A percentile compares a stretch with the other conserved stretches of the same genome.
These are phyloP conservation scores for Gobio occitaniae DNA, from an alignment of 2,797 vertebrate genomes.

Conservation along the genomic window DNA sequence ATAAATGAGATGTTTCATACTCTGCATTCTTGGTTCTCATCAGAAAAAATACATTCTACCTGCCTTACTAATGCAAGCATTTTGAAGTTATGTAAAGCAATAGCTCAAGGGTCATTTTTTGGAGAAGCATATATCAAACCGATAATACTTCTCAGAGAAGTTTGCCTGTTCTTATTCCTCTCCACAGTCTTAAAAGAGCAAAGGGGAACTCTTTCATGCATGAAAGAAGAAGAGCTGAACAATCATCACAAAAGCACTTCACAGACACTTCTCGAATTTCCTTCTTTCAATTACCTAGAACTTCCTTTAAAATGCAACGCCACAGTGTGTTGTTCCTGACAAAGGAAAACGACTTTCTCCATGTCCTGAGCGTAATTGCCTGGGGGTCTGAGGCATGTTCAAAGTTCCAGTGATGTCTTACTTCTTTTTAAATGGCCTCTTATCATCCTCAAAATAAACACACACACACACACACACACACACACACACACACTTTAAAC, in stretches of 20 bases:
- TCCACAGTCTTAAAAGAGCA: conserved; percentile 57
- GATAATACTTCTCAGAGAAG: conserved; percentile 51
- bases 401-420: conserved; percentile 30
- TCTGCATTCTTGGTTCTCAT: background rate
- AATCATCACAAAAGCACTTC: conserved; percentile 56
- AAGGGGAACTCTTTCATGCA: conserved; percentile 62
- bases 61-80: background rate
- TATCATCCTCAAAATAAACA: conserved; percentile 43
- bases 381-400: conserved; percentile 11
- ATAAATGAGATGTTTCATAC: background rate
- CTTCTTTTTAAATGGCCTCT: conserved; percentile 22
- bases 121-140: conserved; percentile 47
- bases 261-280: conserved; percentile 54
- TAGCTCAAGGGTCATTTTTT: conserved; percentile 46
- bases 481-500: conserved; percentile 25
- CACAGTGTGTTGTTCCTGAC: conserved; percentile 41
- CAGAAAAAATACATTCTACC: conserved; percentile 1
- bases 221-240: conserved; percentile 57
- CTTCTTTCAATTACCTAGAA: conserved; percentile 47
- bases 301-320: conserved; percentile 56
- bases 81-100: conserved; percentile 24
- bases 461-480: conserved; percentile 3
- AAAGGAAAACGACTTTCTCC: conserved; percentile 38
- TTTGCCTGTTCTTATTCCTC: conserved; percentile 55
- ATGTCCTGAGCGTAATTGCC: conserved; percentile 34